phyloP scores from a whole-genome alignment of 2,888 invertebrate genomes.

The Drosophila maculinotata region DNA sequence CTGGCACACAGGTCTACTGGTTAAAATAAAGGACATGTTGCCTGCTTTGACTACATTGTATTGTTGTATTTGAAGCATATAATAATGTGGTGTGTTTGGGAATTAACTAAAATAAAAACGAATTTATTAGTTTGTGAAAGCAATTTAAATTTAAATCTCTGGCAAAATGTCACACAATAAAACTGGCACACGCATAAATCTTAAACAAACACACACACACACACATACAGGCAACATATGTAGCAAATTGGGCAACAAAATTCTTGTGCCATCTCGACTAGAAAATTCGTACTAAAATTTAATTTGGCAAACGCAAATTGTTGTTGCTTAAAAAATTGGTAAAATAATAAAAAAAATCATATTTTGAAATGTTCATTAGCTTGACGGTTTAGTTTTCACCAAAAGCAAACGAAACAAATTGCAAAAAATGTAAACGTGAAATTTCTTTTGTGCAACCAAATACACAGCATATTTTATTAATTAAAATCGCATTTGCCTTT shows the following conservation, averaged over 20 bases:
- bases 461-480: slow-evolving; percentile 74
- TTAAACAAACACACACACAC: slow-evolving; percentile 42
- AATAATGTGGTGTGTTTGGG: slow-evolving; percentile 17
- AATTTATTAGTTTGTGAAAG: slow-evolving; percentile 67
- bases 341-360: not conserved
- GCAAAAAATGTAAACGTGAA: slow-evolving; percentile 53
- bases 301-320: slow-evolving; percentile 42
- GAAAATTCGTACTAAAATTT: slow-evolving; percentile 63
- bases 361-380: slow-evolving; percentile 68
- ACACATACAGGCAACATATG: slow-evolving; percentile 15
- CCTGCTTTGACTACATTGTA: too few species aligned
- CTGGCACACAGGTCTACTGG: too few species aligned
- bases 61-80: slow-evolving; percentile 21
- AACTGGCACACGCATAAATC: slow-evolving; percentile 80
- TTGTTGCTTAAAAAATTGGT: slow-evolving; percentile 7
- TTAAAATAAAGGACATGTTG: too few species aligned
- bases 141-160: slow-evolving; percentile 53
- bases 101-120: slow-evolving; percentile 20
- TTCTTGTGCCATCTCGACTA: slow-evolving; percentile 70
- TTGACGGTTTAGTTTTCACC: slow-evolving; percentile 39
- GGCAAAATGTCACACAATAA: slow-evolving; percentile 59
- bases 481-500: slow-evolving; percentile 79
- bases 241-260: slow-evolving; percentile 62
- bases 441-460: slow-evolving; percentile 78
- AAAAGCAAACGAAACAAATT: slow-evolving; percentile 49